phyloP scores from a whole-genome alignment of 2,113 vertebrate genomes.

The Caloenas nicobarica region DNA sequence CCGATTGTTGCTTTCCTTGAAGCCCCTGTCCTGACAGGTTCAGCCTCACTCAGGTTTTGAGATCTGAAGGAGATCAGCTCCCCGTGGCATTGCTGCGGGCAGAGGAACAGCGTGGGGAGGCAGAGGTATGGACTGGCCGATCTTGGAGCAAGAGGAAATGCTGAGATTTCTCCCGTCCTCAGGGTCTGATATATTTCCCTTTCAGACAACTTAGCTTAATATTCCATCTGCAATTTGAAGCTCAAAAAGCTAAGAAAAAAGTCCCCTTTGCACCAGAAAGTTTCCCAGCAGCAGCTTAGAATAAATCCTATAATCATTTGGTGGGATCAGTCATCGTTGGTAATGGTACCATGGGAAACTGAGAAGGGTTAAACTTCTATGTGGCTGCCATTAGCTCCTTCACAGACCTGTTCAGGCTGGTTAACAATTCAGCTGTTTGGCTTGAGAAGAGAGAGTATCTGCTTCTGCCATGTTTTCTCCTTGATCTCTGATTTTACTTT shows the following conservation, averaged over 20 bases:
- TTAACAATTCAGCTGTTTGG: constrained; percentile 44
- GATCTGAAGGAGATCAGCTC: neutral
- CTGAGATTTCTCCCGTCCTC: constrained; percentile 24
- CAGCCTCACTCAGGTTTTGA: neutral
- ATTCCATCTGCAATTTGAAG: constrained; percentile 32
- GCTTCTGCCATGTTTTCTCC: neutral
- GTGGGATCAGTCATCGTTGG: neutral
- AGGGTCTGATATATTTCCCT: constrained; percentile 1
- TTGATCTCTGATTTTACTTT: constrained; percentile 33
- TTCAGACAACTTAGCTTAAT: constrained; percentile 31
- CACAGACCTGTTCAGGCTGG: neutral
- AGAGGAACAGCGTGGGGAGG: neutral
- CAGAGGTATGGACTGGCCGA: neutral
- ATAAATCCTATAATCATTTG: constrained; percentile 48
- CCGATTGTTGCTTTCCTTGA: neutral
- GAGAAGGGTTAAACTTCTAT: constrained; percentile 60
- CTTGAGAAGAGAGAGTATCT: constrained; percentile 31
- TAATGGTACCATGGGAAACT: constrained; percentile 58
- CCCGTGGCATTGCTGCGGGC: neutral
- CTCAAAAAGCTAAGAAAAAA: neutral
- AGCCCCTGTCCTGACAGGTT: neutral
- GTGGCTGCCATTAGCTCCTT: constrained; percentile 14
- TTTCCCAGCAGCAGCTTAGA: constrained; percentile 57
- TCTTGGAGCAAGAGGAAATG: neutral
- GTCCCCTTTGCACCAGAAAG: neutral